These are phyloP conservation scores for Ectemnius continuus DNA, from an alignment of 2,888 invertebrate genomes.

Conservation along the genomic window DNA sequence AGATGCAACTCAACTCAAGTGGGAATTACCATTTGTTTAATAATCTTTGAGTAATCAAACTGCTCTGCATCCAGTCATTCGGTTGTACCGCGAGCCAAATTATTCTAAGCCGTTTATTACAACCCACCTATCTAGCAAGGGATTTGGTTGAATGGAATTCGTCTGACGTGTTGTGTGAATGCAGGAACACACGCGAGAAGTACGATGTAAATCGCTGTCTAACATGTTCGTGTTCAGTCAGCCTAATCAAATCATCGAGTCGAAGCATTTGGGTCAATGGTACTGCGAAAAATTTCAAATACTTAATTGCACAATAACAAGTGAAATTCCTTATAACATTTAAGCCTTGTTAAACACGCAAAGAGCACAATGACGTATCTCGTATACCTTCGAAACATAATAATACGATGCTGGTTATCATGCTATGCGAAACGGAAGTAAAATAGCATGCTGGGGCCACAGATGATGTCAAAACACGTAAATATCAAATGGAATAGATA, in stretches of 20 bases:
- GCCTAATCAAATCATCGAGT: slow-evolving; percentile 51
- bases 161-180: slow-evolving; percentile 7
- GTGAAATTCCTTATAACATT: slow-evolving; percentile 48
- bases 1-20: slow-evolving; percentile 18
- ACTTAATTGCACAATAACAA: slow-evolving; percentile 50
- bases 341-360: slow-evolving; percentile 52
- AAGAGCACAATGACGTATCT: slow-evolving; percentile 55
- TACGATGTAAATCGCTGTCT: slow-evolving; percentile 44
- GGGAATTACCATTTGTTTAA: slow-evolving; percentile 48
- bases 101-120: slow-evolving; percentile 1
- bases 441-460: slow-evolving; percentile 60
- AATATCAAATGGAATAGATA: slow-evolving; percentile 55
- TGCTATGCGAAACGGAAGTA: slow-evolving; percentile 45
- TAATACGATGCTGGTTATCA: slow-evolving; percentile 44
- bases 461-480: slow-evolving; percentile 55
- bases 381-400: slow-evolving; percentile 43
- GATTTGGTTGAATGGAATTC: not conserved
- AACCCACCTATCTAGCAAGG: slow-evolving; percentile 6
- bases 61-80: not conserved
- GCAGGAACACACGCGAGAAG: slow-evolving; percentile 18
- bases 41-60: slow-evolving; percentile 40
- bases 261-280: slow-evolving; percentile 36
- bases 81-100: not conserved
- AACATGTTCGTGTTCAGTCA: slow-evolving; percentile 50
- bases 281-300: slow-evolving; percentile 46